Evolutionary conservation across 1,140 invertebrate genomes (phyloP).

Genomic region (Hyles vespertilio): DNA sequence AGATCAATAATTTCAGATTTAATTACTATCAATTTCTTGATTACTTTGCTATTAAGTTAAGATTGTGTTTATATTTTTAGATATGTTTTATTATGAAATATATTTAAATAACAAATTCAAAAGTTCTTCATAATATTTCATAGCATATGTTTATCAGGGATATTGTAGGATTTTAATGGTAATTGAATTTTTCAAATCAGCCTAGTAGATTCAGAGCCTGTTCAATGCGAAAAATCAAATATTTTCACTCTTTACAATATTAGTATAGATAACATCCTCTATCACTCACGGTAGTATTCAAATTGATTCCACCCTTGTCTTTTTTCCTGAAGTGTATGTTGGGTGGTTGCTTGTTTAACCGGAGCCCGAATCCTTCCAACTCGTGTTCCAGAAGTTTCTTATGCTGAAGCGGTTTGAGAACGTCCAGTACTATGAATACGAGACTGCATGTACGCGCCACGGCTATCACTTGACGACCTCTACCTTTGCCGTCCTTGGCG

Average conservation of each 20-base stretch:
- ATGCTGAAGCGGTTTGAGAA: slow-evolving; percentile 97
- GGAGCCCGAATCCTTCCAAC: slow-evolving; percentile 98
- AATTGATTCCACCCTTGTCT: slow-evolving; percentile 91
- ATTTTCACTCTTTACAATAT: neutral
- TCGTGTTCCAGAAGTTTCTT: slow-evolving; percentile 98
- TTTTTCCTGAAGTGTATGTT: slow-evolving; percentile 98
- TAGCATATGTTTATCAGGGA: neutral
- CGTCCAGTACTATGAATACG: slow-evolving; percentile 99
- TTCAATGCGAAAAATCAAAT: neutral
- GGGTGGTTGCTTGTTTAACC: slow-evolving; percentile 97
- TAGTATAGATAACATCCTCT: neutral
- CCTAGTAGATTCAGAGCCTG: too few species aligned
- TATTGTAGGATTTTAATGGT: too few species aligned
- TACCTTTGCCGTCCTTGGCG: slow-evolving; percentile 99
- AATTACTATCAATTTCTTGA: too few species aligned
- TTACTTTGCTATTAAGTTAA: too few species aligned
- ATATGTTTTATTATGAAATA: too few species aligned
- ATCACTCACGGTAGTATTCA: slow-evolving; percentile 65
- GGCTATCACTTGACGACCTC: slow-evolving; percentile 99
- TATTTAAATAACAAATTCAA: too few species aligned
- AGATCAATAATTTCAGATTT: too few species aligned
- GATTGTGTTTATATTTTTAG: too few species aligned
- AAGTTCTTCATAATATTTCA: neutral
- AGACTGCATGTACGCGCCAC: slow-evolving; percentile 98
- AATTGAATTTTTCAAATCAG: too few species aligned